Base-by-base conservation (phyloP, 2,113 vertebrate genomes). In the Trichomycterus rosablanca region DNA sequence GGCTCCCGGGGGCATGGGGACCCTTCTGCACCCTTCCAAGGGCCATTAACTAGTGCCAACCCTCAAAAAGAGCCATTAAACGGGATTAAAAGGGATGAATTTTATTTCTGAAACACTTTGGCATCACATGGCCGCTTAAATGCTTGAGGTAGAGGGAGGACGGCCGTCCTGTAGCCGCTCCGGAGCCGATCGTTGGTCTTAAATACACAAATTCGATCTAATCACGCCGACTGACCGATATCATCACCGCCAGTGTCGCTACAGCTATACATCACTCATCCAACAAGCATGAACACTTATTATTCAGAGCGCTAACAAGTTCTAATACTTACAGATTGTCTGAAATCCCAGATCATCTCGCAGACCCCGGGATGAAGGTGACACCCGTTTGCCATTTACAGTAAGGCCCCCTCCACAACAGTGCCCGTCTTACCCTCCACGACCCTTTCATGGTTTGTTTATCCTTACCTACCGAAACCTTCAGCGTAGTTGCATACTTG, bases 131-230 rank as follows among this genome's bases (percentile, higher is more conserved):
- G 78, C 76, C 76, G 70, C 70, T 80, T 50, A 52, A 59, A 56
- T 71, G 67, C 64, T 66, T 84, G 81, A 85, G 84, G 81, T 82
- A 85, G 83, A 81, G 79, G 78, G 81, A 73, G 63, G 70, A 74
- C 69, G 64, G 63, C 26, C 3, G 26, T 30, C 26, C 26, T 30
- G 26, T 30, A 30, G 7, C 26, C 3, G 26, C 3, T 30, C 26
- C n/a, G n/a, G 43, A 59, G 49, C 49, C 59, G 37, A 32, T 67
- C 53, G 59, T 67, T 72, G 59, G 53, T 72, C 63, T 67, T n/a
- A 51, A 52, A 59, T 19, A 44, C 53, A 60, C 65, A 57, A 19
- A 63, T 35, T 49, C 42, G 53, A 30, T 63, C 49, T 51, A 30
- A 39, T 20, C 20, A 56, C 50, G 42, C 32, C 20, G 48, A 42